phyloP scores from a whole-genome alignment of 2,888 invertebrate genomes.

The Heliconius cydno region DNA sequence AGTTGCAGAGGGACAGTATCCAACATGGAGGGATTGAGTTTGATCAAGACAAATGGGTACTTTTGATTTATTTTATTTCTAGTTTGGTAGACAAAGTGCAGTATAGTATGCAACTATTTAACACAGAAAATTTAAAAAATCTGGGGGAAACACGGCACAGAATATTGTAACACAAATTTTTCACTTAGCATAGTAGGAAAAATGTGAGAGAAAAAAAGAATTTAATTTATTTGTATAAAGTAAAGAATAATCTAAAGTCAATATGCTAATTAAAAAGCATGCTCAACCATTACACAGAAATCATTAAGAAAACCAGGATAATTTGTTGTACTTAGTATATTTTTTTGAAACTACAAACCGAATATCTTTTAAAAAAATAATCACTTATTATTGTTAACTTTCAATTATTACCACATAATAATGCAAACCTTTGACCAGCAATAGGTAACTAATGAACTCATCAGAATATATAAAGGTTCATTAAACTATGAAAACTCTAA shows the following conservation, averaged over 20 bases:
- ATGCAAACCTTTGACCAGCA: not conserved
- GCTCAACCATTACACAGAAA: not conserved
- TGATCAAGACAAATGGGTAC: no score
- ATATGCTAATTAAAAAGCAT: not conserved
- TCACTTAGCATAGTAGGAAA: no score
- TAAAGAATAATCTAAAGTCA: not conserved
- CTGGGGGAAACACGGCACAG: no score
- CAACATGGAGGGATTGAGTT: no score
- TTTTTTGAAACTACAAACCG: not conserved
- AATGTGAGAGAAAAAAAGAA: not conserved
- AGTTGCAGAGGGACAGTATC: no score
- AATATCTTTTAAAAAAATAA: not conserved
- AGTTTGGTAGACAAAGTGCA: no score
- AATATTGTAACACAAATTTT: no score
- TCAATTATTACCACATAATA: not conserved
- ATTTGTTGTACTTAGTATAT: not conserved
- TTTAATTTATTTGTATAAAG: not conserved
- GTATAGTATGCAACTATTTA: no score
- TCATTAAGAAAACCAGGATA: not conserved
- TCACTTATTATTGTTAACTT: not conserved
- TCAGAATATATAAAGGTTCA: slow-evolving; percentile 25
- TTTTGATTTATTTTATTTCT: no score
- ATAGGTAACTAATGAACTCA: slow-evolving; percentile 17
- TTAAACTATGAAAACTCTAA: slow-evolving; percentile 14
- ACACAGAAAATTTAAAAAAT: no score